Conservation (phyloP, 2,797 vertebrate species). For the Fringilla coelebs region DNA sequence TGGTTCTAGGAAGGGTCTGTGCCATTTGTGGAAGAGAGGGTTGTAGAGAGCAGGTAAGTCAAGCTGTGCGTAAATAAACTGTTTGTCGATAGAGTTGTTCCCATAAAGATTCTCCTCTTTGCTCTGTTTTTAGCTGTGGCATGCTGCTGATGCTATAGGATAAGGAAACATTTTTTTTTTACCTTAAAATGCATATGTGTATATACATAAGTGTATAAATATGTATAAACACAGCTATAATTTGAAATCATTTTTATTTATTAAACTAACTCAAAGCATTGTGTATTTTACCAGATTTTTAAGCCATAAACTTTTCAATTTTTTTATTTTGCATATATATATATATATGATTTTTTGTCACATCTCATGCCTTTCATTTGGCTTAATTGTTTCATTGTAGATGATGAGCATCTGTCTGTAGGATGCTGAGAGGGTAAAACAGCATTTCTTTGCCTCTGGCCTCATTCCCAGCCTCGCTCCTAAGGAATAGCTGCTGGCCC, state of each 20-base stretch:
- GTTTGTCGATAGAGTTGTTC: conserved; percentile 45
- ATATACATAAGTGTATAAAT: conserved; percentile 65
- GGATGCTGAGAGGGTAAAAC: conserved; percentile 64
- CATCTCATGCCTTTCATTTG: conserved; percentile 76
- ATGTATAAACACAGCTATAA: conserved; percentile 75
- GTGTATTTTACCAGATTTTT: conserved; percentile 69
- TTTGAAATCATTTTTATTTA: conserved; percentile 66
- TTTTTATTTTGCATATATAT: conserved; percentile 48
- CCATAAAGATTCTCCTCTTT: conserved; percentile 47
- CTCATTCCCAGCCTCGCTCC: conserved; percentile 70
- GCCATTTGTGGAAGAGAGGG: conserved; percentile 72
- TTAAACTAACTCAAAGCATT: conserved; percentile 54
- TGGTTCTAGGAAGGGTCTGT: conserved; percentile 23
- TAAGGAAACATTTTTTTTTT: conserved; percentile 77
- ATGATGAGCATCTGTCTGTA: conserved; percentile 65
- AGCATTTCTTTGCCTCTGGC: conserved; percentile 70
- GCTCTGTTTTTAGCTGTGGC: conserved; percentile 81
- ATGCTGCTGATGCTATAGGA: conserved; percentile 76
- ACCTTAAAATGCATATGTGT: conserved; percentile 58
- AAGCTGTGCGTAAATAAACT: not conserved
- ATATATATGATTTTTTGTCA: conserved; percentile 42
- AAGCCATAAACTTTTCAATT: conserved; percentile 54
- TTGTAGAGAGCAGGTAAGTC: conserved; percentile 76
- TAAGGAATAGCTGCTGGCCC: conserved; percentile 73
- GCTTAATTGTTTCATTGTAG: conserved; percentile 74